Evolutionary conservation across 2,888 invertebrate species (phyloP).

Genomic region (Drosophila nr. perissopoda): DNA sequence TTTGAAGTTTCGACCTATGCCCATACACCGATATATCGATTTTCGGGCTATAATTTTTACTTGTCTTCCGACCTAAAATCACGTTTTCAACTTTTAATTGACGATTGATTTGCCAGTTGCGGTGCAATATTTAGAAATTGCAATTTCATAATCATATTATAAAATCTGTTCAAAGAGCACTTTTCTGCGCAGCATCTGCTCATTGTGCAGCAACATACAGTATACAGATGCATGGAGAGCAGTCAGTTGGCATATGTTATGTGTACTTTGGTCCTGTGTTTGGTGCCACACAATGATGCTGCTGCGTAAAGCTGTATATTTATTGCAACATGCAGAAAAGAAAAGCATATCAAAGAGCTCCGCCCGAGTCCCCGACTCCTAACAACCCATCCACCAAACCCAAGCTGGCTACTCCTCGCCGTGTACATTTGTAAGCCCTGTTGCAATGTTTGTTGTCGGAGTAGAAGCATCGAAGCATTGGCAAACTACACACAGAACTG

Average conservation of each 20-base stretch:
- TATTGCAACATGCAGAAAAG: slow-evolving; percentile 79
- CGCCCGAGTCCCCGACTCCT: slow-evolving; percentile 22
- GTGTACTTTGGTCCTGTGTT: slow-evolving; percentile 4
- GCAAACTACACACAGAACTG: slow-evolving; percentile 36
- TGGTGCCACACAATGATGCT: slow-evolving; percentile 5
- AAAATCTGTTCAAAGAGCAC: slow-evolving; percentile 35
- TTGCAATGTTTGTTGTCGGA: slow-evolving; percentile 58
- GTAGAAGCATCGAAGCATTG: slow-evolving; percentile 34
- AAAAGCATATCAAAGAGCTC: slow-evolving; percentile 75
- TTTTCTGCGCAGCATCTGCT: slow-evolving; percentile 22
- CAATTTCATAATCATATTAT: slow-evolving; percentile 13
- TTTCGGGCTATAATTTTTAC: too few relatives aligned
- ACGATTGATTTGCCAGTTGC: neutral
- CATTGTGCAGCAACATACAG: slow-evolving; percentile 20
- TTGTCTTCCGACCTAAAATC: too few relatives aligned
- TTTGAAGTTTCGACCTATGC: too few relatives aligned
- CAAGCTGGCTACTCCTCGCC: slow-evolving; percentile 9
- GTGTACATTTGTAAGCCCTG: slow-evolving; percentile 55
- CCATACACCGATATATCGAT: too few relatives aligned
- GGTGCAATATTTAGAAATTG: slow-evolving; percentile 4
- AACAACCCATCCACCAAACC: slow-evolving; percentile 6
- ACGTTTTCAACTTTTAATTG: too few relatives aligned
- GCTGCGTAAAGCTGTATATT: slow-evolving; percentile 79
- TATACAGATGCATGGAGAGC: slow-evolving; percentile 3
- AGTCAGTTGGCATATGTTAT: slow-evolving; percentile 61